phyloP scores from a whole-genome alignment of 2,113 vertebrate species.

The Campylomormyrus numenius region DNA sequence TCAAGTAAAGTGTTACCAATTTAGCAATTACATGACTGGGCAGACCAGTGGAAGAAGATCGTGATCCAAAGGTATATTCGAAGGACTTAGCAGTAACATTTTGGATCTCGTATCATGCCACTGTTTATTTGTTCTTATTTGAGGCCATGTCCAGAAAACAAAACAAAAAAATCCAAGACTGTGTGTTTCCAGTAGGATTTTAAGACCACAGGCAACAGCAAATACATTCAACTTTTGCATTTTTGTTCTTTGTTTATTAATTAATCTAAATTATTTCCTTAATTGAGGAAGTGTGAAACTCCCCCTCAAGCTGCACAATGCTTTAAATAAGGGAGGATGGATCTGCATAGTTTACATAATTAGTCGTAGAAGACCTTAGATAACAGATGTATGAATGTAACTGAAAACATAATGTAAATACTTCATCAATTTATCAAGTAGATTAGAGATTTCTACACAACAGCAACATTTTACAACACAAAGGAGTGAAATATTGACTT shows the following conservation, averaged over 20 bases:
- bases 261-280: constrained; percentile 12
- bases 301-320: neutral
- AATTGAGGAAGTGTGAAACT: constrained; percentile 1
- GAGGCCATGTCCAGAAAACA: constrained; percentile 17
- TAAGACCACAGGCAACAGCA: neutral
- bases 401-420: neutral
- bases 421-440: neutral
- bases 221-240: neutral
- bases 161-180: constrained; percentile 56
- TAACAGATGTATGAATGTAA: neutral
- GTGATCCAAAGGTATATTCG: neutral
- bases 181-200: constrained; percentile 37
- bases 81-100: neutral
- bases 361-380: neutral
- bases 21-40: neutral
- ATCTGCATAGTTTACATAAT: constrained; percentile 4
- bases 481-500: neutral
- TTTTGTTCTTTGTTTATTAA: constrained; percentile 11
- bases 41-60: neutral
- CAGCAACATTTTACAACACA: neutral
- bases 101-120: neutral
- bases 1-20: neutral
- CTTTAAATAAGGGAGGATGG: neutral
- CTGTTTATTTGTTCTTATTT: neutral
- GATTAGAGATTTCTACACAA: neutral